phyloP scores from a whole-genome alignment of 92 coral and sea anemone genomes.

The Palythoa heliodiscus region DNA sequence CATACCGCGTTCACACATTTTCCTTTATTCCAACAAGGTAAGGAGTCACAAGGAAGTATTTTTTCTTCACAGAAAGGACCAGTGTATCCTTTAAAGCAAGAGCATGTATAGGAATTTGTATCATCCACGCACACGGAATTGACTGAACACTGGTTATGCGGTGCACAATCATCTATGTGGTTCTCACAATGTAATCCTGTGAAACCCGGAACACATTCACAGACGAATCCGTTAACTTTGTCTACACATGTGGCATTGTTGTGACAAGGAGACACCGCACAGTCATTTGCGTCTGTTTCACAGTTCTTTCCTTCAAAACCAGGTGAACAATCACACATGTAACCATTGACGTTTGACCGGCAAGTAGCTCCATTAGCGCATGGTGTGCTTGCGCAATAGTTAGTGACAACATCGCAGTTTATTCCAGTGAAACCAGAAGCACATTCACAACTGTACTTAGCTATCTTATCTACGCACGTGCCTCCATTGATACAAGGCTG shows the following conservation, averaged over 20 bases:
- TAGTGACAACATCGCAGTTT: constrained; percentile 3
- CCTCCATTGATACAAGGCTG: constrained; percentile 17
- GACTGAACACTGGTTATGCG: not conserved
- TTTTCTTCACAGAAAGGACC: not conserved
- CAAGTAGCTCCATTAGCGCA: constrained; percentile 20
- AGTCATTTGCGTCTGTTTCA: not conserved
- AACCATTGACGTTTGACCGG: not conserved
- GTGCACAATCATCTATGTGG: constrained; percentile 9
- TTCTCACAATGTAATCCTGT: constrained; percentile 8
- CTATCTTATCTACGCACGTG: not conserved
- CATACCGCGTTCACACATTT: not conserved
- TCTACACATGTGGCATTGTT: constrained; percentile 16
- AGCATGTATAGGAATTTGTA: not conserved
- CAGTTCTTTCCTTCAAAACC: constrained; percentile 15
- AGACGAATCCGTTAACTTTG: constrained; percentile 17
- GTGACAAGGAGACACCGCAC: constrained; percentile 2
- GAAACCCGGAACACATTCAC: not conserved
- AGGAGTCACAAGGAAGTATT: constrained; percentile 11
- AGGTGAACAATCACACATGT: constrained; percentile 6
- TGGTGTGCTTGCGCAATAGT: not conserved
- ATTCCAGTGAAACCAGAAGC: constrained; percentile 1
- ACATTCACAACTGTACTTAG: constrained; percentile 9
- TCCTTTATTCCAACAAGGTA: constrained; percentile 19
- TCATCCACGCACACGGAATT: constrained; percentile 5
- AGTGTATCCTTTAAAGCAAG: constrained; percentile 1